Evolutionary conservation across 2,888 invertebrate species (phyloP).

Genomic region (Andrena dorsata): DNA sequence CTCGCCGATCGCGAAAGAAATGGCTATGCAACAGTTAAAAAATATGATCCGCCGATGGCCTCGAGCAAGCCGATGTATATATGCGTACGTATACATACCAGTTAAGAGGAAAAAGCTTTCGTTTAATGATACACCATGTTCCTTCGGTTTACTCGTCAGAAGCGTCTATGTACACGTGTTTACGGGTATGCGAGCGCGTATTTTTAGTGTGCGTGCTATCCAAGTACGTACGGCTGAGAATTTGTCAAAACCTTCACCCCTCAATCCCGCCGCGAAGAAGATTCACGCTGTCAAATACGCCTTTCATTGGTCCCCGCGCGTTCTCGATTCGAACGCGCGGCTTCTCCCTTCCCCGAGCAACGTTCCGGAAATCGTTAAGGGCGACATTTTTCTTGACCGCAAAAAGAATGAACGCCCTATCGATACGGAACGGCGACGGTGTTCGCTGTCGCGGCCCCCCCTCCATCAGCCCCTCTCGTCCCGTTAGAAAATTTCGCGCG

Average conservation of each 20-base stretch:
- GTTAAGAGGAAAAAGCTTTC: constrained; percentile 60
- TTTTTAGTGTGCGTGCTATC: constrained; percentile 50
- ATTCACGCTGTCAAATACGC: background rate
- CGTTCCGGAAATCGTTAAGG: constrained; percentile 47
- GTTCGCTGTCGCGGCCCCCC: background rate
- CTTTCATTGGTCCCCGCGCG: constrained; percentile 13
- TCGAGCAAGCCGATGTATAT: constrained; percentile 46
- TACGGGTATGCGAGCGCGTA: constrained; percentile 37
- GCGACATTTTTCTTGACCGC: constrained; percentile 68
- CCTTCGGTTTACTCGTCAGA: constrained; percentile 55
- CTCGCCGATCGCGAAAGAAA: constrained; percentile 32
- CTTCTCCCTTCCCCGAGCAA: background rate
- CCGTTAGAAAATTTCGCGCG: constrained; percentile 18
- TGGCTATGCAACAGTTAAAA: constrained; percentile 54
- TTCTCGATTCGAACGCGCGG: background rate
- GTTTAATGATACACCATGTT: constrained; percentile 58
- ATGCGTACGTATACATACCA: constrained; percentile 52
- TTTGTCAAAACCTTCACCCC: constrained; percentile 61
- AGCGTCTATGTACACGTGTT: constrained; percentile 40
- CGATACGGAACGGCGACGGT: constrained; percentile 33
- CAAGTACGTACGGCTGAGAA: constrained; percentile 56
- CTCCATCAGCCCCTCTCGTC: background rate
- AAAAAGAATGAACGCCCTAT: constrained; percentile 60
- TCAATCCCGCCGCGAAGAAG: constrained; percentile 28
- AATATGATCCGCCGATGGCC: constrained; percentile 54